phyloP scores from a whole-genome alignment of 2,797 vertebrate genomes.

The Sparus aurata region DNA sequence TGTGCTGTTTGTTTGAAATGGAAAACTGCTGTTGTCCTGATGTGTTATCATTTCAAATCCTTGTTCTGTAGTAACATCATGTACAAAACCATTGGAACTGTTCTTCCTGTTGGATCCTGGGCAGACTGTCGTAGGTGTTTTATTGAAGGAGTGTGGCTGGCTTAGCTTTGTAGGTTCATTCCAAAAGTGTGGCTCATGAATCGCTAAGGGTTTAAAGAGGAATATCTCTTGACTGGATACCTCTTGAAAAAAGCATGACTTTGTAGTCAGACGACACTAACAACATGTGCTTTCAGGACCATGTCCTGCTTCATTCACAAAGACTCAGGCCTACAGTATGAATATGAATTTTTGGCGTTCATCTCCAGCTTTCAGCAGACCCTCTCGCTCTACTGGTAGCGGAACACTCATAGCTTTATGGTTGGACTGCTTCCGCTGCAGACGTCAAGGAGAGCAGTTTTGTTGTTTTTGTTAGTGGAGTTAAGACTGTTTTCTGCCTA shows the following conservation, averaged over 20 bases:
- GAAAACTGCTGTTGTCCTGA: slow-evolving; percentile 15
- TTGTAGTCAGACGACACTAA: slow-evolving; percentile 46
- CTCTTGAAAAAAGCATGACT: slow-evolving; percentile 59
- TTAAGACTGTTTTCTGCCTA: slow-evolving; percentile 24
- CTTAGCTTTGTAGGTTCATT: slow-evolving; percentile 55
- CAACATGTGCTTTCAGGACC: slow-evolving; percentile 27
- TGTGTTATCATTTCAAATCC: slow-evolving; percentile 31
- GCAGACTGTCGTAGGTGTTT: slow-evolving; percentile 67
- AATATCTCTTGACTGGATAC: slow-evolving; percentile 58
- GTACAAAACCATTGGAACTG: slow-evolving; percentile 17
- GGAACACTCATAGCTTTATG: neutral
- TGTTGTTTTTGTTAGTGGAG: slow-evolving; percentile 23
- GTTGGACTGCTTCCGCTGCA: slow-evolving; percentile 19
- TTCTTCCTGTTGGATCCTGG: slow-evolving; percentile 48
- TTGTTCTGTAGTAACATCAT: slow-evolving; percentile 18
- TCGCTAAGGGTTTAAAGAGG: slow-evolving; percentile 57
- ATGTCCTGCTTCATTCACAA: slow-evolving; percentile 49
- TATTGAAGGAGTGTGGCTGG: slow-evolving; percentile 56
- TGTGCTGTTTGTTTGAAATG: neutral
- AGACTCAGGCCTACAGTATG: neutral
- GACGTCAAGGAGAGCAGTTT: slow-evolving; percentile 31
- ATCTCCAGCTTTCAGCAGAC: slow-evolving; percentile 17
- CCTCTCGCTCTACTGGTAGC: neutral
- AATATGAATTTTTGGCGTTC: slow-evolving; percentile 31
- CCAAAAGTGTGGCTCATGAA: slow-evolving; percentile 58